A percentile compares a stretch with the other conserved stretches of the same genome.
Conservation (phyloP, 35 echinoderm and acorn worm genomes). For the Holothuria glaberrima region DNA sequence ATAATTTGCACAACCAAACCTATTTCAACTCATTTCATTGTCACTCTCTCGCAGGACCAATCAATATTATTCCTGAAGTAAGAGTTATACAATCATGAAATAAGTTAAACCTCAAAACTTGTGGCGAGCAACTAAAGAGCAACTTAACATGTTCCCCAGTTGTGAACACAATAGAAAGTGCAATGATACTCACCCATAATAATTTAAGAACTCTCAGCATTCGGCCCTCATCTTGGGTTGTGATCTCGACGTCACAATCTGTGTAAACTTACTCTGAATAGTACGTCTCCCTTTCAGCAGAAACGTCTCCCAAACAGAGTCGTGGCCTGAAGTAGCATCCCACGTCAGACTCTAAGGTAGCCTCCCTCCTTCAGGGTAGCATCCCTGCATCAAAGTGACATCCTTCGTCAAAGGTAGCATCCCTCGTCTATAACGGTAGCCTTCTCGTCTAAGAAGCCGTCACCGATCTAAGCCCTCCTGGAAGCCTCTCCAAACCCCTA, state of each 20-base stretch:
- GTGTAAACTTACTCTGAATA: neutral
- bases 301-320: neutral
- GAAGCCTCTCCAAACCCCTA: too few relatives aligned
- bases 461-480: too few relatives aligned
- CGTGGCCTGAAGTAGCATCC: neutral
- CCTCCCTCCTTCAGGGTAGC: too few relatives aligned
- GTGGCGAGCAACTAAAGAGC: conserved; percentile 14
- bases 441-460: too few relatives aligned
- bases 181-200: conserved; percentile 9
- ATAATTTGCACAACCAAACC: neutral
- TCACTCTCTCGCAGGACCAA: neutral
- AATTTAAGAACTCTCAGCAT: neutral
- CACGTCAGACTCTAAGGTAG: too few relatives aligned
- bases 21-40: neutral
- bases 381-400: too few relatives aligned
- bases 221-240: neutral
- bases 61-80: neutral
- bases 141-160: neutral
- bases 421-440: too few relatives aligned
- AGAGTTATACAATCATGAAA: neutral
- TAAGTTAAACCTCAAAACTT: neutral
- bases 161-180: conserved; percentile 26
- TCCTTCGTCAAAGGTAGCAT: too few relatives aligned
- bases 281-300: neutral
- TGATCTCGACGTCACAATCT: neutral